Conservation (phyloP, 2,113 vertebrate genomes). For the Mustela lutreola region DNA sequence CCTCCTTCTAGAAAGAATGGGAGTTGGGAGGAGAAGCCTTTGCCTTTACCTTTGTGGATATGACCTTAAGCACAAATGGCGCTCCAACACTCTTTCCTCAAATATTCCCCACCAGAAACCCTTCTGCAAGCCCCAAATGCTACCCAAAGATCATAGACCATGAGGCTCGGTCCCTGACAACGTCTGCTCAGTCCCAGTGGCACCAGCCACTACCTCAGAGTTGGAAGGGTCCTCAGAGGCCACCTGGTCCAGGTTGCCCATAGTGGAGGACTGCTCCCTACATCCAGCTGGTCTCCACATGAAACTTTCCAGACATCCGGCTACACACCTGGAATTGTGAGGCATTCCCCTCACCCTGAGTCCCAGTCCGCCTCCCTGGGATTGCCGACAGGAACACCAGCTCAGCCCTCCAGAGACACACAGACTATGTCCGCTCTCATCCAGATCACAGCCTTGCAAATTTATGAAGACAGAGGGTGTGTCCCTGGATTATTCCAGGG, state of each 20-base stretch:
- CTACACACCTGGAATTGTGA: neutral
- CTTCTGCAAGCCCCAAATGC: neutral
- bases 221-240: neutral
- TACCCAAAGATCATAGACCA: neutral
- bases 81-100: neutral
- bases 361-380: neutral
- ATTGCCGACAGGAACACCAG: neutral
- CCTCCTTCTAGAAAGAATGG: neutral
- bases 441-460: neutral
- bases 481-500: too few species aligned
- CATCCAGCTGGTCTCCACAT: neutral
- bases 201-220: neutral
- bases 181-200: neutral
- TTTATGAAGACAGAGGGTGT: neutral
- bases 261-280: neutral
- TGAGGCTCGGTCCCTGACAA: neutral
- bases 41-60: neutral
- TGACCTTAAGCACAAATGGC: neutral
- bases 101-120: neutral
- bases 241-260: neutral
- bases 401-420: neutral
- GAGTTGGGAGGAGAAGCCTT: neutral
- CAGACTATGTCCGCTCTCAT: neutral
- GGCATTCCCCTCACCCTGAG: neutral
- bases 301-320: neutral